These are phyloP conservation scores for Sterna hirundo DNA, from an alignment of 2,113 vertebrate species.

Conservation along the genomic window DNA sequence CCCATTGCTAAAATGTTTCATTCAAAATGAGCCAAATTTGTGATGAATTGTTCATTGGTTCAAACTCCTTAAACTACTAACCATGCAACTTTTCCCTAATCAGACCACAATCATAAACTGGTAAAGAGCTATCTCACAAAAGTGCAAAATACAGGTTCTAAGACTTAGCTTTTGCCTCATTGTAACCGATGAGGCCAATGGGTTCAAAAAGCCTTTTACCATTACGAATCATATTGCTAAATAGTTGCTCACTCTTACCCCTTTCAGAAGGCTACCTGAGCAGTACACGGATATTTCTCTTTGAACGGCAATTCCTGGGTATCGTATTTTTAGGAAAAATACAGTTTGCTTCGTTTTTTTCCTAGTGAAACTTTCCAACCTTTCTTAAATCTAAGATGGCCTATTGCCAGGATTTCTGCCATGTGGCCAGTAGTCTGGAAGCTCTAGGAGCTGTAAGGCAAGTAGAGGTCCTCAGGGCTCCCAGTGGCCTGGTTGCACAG, in stretches of 20 bases:
- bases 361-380: neutral
- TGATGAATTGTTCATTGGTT: neutral
- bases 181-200: neutral
- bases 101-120: neutral
- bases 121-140: neutral
- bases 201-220: neutral
- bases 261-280: neutral
- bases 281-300: neutral
- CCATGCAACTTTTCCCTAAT: neutral
- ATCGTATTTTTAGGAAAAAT: neutral
- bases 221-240: neutral
- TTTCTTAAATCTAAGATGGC: neutral
- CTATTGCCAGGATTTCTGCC: neutral
- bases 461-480: neutral
- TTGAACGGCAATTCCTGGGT: neutral
- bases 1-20: neutral
- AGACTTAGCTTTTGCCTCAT: neutral
- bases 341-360: neutral
- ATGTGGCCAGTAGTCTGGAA: neutral
- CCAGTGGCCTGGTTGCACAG: rapidly evolving
- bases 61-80: neutral
- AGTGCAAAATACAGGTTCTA: neutral
- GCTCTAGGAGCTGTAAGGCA: neutral
- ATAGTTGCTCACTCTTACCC: neutral
- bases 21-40: neutral